Evolutionary conservation across 1,140 invertebrate genomes (phyloP).

Genomic region (Notospermus geniculatus): DNA sequence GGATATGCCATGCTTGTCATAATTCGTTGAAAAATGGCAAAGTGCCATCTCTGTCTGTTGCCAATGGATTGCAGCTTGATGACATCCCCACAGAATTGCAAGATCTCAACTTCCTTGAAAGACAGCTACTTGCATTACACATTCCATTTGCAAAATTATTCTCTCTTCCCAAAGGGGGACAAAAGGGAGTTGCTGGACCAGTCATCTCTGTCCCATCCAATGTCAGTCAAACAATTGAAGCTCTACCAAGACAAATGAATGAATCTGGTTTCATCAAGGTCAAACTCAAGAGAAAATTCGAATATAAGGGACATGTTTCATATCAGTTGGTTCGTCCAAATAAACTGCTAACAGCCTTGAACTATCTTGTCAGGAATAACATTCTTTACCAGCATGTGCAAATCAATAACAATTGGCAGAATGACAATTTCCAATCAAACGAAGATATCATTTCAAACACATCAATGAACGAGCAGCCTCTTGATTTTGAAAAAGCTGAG

Average conservation of each 20-base stretch:
- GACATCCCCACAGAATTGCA: background rate
- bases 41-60: background rate
- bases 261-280: background rate
- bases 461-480: background rate
- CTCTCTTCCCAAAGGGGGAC: background rate
- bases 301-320: background rate
- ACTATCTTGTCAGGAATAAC: background rate
- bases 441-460: background rate
- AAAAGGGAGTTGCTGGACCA: background rate
- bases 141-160: slow-evolving; percentile 3
- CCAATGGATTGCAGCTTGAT: slow-evolving; percentile 2
- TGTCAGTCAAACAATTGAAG: background rate
- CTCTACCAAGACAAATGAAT: background rate
- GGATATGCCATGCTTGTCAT: slow-evolving; percentile 8
- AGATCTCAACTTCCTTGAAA: slow-evolving; percentile 1
- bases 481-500: background rate
- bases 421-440: background rate
- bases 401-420: background rate
- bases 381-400: background rate
- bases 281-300: background rate
- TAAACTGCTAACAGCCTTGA: background rate
- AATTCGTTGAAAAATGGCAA: background rate
- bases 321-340: slow-evolving; percentile 5
- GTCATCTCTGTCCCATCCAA: background rate
- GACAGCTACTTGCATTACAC: background rate